phyloP scores from a whole-genome alignment of 2,113 vertebrate species.

The Bufo bufo region DNA sequence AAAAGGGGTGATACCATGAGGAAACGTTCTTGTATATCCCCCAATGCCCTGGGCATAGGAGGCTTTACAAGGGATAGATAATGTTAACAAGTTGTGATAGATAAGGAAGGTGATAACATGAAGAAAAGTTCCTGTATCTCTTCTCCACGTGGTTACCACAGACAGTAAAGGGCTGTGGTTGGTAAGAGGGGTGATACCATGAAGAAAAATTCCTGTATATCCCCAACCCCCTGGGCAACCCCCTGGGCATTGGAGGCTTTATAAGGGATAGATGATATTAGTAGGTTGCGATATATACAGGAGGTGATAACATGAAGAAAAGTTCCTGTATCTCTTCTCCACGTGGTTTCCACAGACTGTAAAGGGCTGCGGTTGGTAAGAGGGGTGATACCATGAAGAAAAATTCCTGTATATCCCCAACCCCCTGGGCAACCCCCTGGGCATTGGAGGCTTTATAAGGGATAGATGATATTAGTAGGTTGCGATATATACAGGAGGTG shows the following conservation, averaged over 20 bases:
- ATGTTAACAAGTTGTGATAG: neutral
- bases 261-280: neutral
- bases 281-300: neutral
- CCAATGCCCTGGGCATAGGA: neutral
- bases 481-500: neutral
- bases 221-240: too few relatives aligned
- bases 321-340: neutral
- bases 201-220: neutral
- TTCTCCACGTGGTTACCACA: too few relatives aligned
- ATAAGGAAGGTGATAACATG: too few relatives aligned
- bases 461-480: neutral
- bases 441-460: neutral
- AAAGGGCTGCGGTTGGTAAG: neutral
- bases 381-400: neutral
- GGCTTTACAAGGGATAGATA: neutral
- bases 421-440: too few relatives aligned
- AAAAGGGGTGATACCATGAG: neutral
- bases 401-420: neutral
- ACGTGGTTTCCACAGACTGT: too few relatives aligned
- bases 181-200: neutral
- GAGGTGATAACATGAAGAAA: neutral
- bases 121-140: neutral
- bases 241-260: neutral
- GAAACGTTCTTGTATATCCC: neutral
- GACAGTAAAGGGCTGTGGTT: neutral